These are phyloP conservation scores for Pachyrhynchus sulphureomaculatus DNA, from an alignment of 1,140 invertebrate genomes.

Conservation along the genomic window DNA sequence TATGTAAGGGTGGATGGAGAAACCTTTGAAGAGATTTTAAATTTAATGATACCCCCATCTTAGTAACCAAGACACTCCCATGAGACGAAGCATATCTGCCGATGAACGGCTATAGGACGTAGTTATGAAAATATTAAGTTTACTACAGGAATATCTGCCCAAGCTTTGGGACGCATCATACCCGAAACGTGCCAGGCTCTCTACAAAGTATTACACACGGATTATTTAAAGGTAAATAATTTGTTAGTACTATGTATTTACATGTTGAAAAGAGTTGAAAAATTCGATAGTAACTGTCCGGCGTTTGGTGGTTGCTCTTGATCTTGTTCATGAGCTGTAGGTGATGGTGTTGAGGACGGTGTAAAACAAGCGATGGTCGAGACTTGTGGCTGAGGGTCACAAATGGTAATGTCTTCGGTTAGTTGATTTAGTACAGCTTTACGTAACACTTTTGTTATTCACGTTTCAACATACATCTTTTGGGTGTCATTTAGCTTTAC, in stretches of 20 bases:
- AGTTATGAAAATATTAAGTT: conserved; percentile 23
- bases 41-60: not conserved
- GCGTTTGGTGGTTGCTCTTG: not conserved
- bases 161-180: conserved; percentile 7
- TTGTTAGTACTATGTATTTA: not conserved
- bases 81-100: not conserved
- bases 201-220: not conserved
- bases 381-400: not conserved
- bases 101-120: not conserved
- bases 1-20: conserved; percentile 8
- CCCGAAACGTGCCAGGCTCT: conserved; percentile 15
- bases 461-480: not conserved
- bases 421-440: not conserved
- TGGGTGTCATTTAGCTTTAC: conserved; percentile 1
- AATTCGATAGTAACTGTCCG: not conserved
- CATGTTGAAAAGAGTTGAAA: not conserved
- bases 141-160: conserved; percentile 17
- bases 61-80: not conserved
- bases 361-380: not conserved
- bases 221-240: conserved; percentile 2
- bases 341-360: not conserved
- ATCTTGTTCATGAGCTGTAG: not conserved
- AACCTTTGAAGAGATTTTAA: conserved; percentile 2
- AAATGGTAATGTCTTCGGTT: not conserved
- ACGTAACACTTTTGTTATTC: not conserved